Conservation (phyloP, 2,888 invertebrate genomes). For the Cosmia pyralina region DNA sequence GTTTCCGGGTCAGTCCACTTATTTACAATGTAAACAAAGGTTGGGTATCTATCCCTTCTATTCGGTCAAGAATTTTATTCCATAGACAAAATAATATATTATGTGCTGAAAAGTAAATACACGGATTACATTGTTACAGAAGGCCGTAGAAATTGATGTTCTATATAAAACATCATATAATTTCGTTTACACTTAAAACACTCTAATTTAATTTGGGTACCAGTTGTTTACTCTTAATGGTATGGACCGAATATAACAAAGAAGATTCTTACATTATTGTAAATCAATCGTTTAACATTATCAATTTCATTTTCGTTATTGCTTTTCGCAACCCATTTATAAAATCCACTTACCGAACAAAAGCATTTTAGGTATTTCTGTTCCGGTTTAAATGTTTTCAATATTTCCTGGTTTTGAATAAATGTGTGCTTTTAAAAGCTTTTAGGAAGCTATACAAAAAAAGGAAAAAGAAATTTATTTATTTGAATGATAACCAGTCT, state of each 20-base stretch:
- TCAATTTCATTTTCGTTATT: constrained; percentile 22
- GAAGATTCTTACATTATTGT: not conserved
- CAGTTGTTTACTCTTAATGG: not conserved
- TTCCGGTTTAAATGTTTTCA: constrained; percentile 27
- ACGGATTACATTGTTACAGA: not conserved
- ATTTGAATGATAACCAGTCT: constrained; percentile 28
- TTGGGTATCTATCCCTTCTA: constrained; percentile 26
- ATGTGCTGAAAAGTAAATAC: not conserved
- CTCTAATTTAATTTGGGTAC: not conserved
- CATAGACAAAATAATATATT: constrained; percentile 11
- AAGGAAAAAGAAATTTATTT: constrained; percentile 12
- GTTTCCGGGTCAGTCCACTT: constrained; percentile 67
- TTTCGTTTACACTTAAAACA: not conserved
- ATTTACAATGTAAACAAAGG: constrained; percentile 67
- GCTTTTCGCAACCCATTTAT: constrained; percentile 8
- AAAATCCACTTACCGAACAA: constrained; percentile 38
- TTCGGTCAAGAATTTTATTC: constrained; percentile 47
- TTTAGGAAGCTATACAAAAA: constrained; percentile 25
- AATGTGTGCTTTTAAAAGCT: constrained; percentile 31
- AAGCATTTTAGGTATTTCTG: constrained; percentile 30
- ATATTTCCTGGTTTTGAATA: constrained; percentile 6
- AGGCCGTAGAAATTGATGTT: not conserved
- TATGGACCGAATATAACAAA: not conserved
- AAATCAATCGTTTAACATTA: not conserved
- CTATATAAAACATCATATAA: not conserved